Conservation (phyloP, 2,888 invertebrate species). For the Calameuta pallipes region DNA sequence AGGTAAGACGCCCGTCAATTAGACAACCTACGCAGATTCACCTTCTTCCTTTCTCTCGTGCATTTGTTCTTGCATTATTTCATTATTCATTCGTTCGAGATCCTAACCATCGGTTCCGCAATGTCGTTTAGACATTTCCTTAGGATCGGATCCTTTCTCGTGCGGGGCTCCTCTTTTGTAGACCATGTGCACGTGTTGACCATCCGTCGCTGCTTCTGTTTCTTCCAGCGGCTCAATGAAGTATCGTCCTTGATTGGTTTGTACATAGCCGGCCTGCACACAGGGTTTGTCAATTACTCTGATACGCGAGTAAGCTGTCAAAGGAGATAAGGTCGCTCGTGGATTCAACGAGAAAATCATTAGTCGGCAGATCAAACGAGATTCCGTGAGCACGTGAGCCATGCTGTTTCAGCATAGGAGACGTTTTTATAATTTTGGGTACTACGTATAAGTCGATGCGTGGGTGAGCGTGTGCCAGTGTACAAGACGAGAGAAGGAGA, state of each 20-base stretch:
- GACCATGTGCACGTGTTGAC: conserved; percentile 71
- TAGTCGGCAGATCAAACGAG: background rate
- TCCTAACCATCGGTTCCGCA: conserved; percentile 52
- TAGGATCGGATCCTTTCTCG: conserved; percentile 26
- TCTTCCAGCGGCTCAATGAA: conserved; percentile 72
- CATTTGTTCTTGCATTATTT: background rate
- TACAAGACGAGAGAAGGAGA: background rate
- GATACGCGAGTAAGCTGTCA: background rate
- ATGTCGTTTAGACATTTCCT: conserved; percentile 26
- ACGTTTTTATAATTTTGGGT: background rate
- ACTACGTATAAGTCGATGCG: background rate
- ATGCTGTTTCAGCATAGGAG: background rate
- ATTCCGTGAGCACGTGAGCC: background rate
- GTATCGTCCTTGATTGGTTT: conserved; percentile 68
- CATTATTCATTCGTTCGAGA: background rate
- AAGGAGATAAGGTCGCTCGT: background rate
- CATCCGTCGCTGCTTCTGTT: conserved; percentile 65
- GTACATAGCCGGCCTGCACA: conserved; percentile 70
- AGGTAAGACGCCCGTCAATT: background rate
- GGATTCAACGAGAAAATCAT: background rate
- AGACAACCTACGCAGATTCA: background rate
- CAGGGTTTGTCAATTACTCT: background rate
- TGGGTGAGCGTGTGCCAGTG: background rate
- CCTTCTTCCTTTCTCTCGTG: background rate
- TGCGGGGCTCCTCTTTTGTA: conserved; percentile 58